Base-by-base conservation (phyloP, 2,888 invertebrate genomes). In the Ectemnius lituratus region DNA sequence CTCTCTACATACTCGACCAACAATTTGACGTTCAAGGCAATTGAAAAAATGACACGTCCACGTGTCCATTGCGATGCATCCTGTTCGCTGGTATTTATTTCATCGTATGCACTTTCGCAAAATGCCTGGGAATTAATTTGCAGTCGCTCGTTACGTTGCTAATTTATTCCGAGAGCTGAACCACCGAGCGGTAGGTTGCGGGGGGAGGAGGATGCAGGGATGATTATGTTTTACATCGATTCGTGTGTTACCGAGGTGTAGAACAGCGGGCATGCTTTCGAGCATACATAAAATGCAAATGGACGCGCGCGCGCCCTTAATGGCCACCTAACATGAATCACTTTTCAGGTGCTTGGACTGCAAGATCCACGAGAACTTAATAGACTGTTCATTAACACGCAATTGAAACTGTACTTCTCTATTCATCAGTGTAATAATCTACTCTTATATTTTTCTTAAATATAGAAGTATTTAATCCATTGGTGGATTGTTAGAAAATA, bases 181-280 rank as follows among this genome's bases (percentile, higher is more conserved):
- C 13, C 37, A 11, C 5, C 52, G 52, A 14, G 52, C 8, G 13
- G n/a, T 2, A 14, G 14, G 16, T 1, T 4, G 52, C 1, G 52
- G 8, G 0, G 8, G 37, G 14, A 6, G 52, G 49, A 14, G 11
- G 52, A 14, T 14, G 13, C 5, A 46, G 14, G 16, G 45, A 46
- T 46, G 46, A 62, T 62, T 62, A 62, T 20, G 46, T 46, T 45
- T 46, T 45, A 46, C 20, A 62, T 62, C 37, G 45, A 62, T 62
- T 62, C 61, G 18, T 18, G 45, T 62, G 11, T 46, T 52, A 28
- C 62, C 58, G 16, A 46, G 14, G 4, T 18, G 20, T 23, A 59
- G 23, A 27, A 66, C 59, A 18, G 18, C n/a, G n/a, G 20, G 61
- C 37, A 20, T 11, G 20, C n/a, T 16, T 18, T 45, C 28, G 46